A percentile compares a stretch with the other conserved stretches of the same genome.
Conservation (phyloP, 2,113 vertebrate genomes). For the Pseudorectes ferrugineus region DNA sequence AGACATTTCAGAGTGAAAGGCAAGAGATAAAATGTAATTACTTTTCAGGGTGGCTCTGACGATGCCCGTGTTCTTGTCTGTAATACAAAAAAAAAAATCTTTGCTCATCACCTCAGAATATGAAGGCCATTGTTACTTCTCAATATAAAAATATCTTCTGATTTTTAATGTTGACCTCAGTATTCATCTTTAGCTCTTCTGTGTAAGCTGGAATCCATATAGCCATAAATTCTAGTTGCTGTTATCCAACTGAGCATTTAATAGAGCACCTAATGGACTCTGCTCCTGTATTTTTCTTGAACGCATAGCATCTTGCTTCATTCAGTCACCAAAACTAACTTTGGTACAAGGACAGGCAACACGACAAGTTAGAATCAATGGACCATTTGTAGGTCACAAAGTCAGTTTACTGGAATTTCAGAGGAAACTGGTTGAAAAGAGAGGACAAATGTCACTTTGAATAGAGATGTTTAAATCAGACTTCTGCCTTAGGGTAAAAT, state of each 20-base stretch:
- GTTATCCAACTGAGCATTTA: conserved; percentile 72
- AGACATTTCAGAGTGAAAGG: conserved; percentile 51
- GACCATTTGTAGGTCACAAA: conserved; percentile 78
- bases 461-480: conserved; percentile 87
- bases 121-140: conserved; percentile 21
- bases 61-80: not conserved
- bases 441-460: conserved; percentile 84
- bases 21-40: conserved; percentile 63
- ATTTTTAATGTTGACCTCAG: conserved; percentile 24
- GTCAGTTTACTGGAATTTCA: conserved; percentile 85
- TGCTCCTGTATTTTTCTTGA: conserved; percentile 63
- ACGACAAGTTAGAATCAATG: conserved; percentile 72
- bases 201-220: conserved; percentile 8
- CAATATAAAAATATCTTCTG: conserved; percentile 1
- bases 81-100: not conserved
- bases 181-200: conserved; percentile 5
- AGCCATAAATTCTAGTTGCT: not conserved
- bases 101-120: not conserved
- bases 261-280: conserved; percentile 83
- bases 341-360: conserved; percentile 56
- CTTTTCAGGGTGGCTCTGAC: conserved; percentile 43
- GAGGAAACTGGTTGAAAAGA: conserved; percentile 83
- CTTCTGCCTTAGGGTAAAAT: conserved; percentile 81
- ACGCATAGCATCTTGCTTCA: conserved; percentile 72
- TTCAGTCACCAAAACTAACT: conserved; percentile 66